phyloP scores from a whole-genome alignment of 2,888 invertebrate species.

The Drepanosiphum platanoidis region DNA sequence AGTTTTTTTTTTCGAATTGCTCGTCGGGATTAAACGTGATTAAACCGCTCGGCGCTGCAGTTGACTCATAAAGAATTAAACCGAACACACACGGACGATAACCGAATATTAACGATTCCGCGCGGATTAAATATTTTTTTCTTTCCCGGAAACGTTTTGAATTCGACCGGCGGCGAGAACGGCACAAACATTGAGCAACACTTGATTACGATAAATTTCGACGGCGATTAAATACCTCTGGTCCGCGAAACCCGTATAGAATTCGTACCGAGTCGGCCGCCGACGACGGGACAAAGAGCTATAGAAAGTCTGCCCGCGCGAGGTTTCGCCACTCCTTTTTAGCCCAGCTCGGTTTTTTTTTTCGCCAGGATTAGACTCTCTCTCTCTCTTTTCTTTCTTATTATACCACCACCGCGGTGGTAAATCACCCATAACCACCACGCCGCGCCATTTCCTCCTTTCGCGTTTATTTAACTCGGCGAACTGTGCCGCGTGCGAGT shows the following conservation, averaged over 20 bases:
- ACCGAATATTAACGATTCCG: neutral
- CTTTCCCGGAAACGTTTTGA: too few species aligned
- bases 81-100: neutral
- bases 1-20: neutral
- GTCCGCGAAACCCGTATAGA: neutral
- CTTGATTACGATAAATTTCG: neutral
- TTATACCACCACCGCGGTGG: too few species aligned
- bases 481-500: neutral
- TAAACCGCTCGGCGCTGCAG: neutral
- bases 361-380: neutral
- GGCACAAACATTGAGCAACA: neutral
- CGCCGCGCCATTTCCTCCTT: neutral
- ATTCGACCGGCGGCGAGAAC: too few species aligned
- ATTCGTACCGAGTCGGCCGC: neutral
- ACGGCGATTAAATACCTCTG: neutral
- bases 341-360: neutral
- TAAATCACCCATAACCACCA: neutral
- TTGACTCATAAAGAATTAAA: neutral
- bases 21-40: neutral
- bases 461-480: neutral
- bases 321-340: neutral
- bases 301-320: too few species aligned
- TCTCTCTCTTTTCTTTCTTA: neutral
- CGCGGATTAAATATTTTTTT: too few species aligned
- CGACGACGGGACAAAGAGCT: neutral